Evolutionary conservation across 2,797 vertebrate genomes (phyloP).

Genomic region (Phataginus tetradactyla): DNA sequence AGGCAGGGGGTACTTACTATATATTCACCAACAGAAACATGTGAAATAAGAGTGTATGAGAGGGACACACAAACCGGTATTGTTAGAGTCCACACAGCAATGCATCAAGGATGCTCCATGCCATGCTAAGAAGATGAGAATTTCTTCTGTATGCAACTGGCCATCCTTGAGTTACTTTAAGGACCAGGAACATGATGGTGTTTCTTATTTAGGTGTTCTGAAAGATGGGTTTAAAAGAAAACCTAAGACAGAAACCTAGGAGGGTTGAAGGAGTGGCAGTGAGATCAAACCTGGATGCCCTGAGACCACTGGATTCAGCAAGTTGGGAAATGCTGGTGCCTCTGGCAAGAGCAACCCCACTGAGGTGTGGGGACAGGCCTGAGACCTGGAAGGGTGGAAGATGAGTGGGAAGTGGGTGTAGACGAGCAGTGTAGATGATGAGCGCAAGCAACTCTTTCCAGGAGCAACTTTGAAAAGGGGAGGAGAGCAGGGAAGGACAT

Average conservation of each 20-base stretch:
- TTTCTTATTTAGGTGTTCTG: background rate
- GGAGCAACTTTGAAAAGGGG: background rate
- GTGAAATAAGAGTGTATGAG: background rate
- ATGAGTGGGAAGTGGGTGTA: too few species aligned
- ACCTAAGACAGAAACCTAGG: background rate
- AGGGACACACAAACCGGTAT: background rate
- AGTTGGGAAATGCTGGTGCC: too few species aligned
- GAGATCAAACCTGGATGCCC: background rate
- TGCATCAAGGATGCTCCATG: background rate
- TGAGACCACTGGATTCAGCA: background rate
- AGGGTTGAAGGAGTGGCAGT: background rate
- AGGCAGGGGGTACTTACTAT: background rate
- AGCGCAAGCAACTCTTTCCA: background rate
- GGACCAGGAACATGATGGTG: too few species aligned
- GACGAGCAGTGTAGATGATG: background rate
- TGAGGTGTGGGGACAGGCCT: background rate
- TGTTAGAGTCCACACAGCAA: background rate
- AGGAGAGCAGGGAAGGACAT: background rate
- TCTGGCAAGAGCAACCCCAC: background rate
- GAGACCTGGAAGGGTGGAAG: background rate
- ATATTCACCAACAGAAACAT: background rate
- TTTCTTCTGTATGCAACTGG: background rate
- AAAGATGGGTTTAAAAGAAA: background rate
- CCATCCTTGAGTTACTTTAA: background rate
- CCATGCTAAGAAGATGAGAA: background rate